Conservation (phyloP, 2,888 invertebrate species). For the Galerucella nymphaeae region DNA sequence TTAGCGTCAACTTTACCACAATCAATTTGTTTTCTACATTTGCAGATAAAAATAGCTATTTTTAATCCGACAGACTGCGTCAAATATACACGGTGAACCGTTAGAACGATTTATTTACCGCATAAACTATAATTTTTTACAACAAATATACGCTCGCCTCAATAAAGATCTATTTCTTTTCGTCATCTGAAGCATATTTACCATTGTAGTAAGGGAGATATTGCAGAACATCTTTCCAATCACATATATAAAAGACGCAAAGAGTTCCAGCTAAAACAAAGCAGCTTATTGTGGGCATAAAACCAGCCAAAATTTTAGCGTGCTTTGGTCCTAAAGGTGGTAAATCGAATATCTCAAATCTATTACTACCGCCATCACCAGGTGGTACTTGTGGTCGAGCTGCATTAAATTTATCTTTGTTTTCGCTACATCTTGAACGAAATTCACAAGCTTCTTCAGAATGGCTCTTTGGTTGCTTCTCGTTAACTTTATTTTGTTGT, state of each 20-base stretch:
- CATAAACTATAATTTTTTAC: too few species aligned
- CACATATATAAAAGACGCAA: constrained; percentile 72
- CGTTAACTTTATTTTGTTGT: neutral
- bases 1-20: too few species aligned
- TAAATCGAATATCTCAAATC: neutral
- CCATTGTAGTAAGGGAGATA: constrained; percentile 81
- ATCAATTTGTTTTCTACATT: too few species aligned
- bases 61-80: too few species aligned
- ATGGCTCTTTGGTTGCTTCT: neutral
- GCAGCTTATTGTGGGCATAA: constrained; percentile 12
- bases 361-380: neutral
- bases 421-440: neutral
- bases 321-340: constrained; percentile 18
- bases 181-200: constrained; percentile 71
- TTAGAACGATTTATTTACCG: too few species aligned
- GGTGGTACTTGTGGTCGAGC: neutral
- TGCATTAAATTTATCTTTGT: neutral
- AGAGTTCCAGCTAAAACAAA: constrained; percentile 21
- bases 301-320: constrained; percentile 4
- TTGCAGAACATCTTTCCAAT: constrained; percentile 80
- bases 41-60: too few species aligned
- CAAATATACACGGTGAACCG: too few species aligned
- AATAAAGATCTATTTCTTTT: constrained; percentile 38
- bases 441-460: neutral
- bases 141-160: too few species aligned